Conservation (phyloP, 2,888 invertebrate genomes). For the Apamea monoglypha region DNA sequence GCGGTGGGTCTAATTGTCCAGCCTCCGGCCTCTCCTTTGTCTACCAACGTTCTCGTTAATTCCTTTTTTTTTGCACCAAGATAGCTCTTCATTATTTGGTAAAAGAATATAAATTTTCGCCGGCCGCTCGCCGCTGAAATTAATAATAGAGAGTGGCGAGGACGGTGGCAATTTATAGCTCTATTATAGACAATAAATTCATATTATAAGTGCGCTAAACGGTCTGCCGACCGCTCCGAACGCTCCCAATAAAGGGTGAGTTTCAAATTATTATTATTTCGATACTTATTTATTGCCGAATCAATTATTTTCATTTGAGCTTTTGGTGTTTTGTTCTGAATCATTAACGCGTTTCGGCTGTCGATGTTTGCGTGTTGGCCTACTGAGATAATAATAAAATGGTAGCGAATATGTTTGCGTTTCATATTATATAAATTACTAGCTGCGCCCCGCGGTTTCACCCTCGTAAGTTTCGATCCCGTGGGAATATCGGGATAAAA, state of each 20-base stretch:
- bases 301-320: constrained; percentile 46
- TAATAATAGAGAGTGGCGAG: constrained; percentile 78
- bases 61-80: constrained; percentile 69
- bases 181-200: constrained; percentile 82
- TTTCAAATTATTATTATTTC: constrained; percentile 55
- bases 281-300: constrained; percentile 61
- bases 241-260: constrained; percentile 50
- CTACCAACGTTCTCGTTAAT: constrained; percentile 74
- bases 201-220: constrained; percentile 76
- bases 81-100: constrained; percentile 81
- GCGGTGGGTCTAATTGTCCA: constrained; percentile 74
- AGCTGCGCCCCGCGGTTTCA: no score
- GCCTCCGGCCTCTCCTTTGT: constrained; percentile 73
- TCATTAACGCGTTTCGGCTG: constrained; percentile 28
- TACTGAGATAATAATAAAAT: constrained; percentile 42
- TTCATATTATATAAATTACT: constrained; percentile 1
- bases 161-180: constrained; percentile 78
- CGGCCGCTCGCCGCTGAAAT: constrained; percentile 74
- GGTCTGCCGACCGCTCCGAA: constrained; percentile 51
- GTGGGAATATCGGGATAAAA: no score
- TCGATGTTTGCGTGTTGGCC: constrained; percentile 32
- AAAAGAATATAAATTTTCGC: constrained; percentile 79
- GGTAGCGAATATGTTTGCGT: constrained; percentile 1
- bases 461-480: no score
- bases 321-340: constrained; percentile 37